Evolutionary conservation across 2,797 vertebrate species (phyloP).

Genomic region (Galaxias olidus): DNA sequence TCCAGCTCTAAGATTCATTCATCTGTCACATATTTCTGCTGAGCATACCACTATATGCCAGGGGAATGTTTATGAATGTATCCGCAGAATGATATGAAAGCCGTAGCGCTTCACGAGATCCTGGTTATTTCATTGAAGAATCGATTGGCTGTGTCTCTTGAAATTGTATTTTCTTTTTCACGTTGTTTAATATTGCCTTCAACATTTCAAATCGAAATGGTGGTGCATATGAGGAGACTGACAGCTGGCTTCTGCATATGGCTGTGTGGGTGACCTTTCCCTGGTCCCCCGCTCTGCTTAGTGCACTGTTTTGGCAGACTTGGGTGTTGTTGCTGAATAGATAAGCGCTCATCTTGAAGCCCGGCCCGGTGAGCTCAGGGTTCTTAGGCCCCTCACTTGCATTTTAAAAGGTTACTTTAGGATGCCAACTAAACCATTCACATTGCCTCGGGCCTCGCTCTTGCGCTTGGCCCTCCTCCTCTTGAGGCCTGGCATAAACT

Average conservation of each 20-base stretch:
- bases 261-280: slow-evolving; percentile 58
- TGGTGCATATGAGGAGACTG: slow-evolving; percentile 13
- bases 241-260: slow-evolving; percentile 57
- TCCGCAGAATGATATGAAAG: slow-evolving; percentile 60
- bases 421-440: slow-evolving; percentile 52
- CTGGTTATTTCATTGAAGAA: slow-evolving; percentile 51
- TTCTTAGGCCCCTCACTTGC: slow-evolving; percentile 40
- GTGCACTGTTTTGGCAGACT: slow-evolving; percentile 58
- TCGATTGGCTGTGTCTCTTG: slow-evolving; percentile 48
- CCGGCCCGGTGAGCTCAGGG: slow-evolving; percentile 54
- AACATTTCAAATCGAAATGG: slow-evolving; percentile 27
- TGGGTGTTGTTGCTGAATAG: slow-evolving; percentile 59
- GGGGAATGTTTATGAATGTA: slow-evolving; percentile 58
- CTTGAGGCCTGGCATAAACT: slow-evolving; percentile 19
- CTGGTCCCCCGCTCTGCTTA: slow-evolving; percentile 41
- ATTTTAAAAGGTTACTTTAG: slow-evolving; percentile 66
- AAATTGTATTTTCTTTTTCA: slow-evolving; percentile 57
- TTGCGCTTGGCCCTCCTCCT: slow-evolving; percentile 25
- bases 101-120: slow-evolving; percentile 63
- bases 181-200: slow-evolving; percentile 51
- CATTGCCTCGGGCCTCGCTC: slow-evolving; percentile 38
- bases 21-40: slow-evolving; percentile 57
- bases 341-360: slow-evolving; percentile 62
- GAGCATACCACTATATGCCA: slow-evolving; percentile 49
- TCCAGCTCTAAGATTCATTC: slow-evolving; percentile 53